A percentile compares a stretch with the other conserved stretches of the same genome.
These are phyloP conservation scores for Neomorphus geoffroyi DNA, from an alignment of 2,797 vertebrate genomes.

Conservation along the genomic window DNA sequence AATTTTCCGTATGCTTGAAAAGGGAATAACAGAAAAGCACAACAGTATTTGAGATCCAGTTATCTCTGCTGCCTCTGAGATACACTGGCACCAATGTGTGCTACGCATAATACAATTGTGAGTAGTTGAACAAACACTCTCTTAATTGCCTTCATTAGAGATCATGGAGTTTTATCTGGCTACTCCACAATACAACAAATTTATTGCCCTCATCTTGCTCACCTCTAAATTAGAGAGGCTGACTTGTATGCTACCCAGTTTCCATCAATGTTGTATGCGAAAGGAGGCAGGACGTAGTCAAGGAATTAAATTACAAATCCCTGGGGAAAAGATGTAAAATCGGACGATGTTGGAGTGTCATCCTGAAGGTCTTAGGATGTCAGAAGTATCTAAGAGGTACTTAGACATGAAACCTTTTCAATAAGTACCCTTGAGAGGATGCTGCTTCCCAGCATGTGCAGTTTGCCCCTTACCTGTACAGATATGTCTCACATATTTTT, in stretches of 20 bases:
- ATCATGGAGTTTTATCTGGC: not conserved
- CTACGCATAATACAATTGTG: accelerated
- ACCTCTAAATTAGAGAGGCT: not conserved
- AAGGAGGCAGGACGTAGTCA: accelerated
- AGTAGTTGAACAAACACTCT: not conserved
- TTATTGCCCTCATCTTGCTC: not conserved
- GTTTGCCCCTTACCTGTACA: not conserved
- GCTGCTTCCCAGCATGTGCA: accelerated
- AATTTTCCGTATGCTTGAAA: not conserved
- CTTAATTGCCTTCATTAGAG: not conserved
- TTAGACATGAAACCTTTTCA: accelerated
- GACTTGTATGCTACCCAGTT: not conserved
- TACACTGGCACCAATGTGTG: not conserved
- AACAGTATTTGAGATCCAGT: not conserved
- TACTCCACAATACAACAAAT: not conserved
- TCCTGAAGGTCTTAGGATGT: not conserved
- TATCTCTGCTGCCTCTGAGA: not conserved
- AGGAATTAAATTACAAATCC: not conserved
- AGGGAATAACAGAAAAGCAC: not conserved
- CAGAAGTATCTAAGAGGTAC: not conserved
- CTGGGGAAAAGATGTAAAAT: not conserved
- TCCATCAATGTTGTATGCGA: not conserved
- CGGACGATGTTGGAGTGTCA: not conserved
- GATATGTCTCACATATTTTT: not conserved
- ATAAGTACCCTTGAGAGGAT: not conserved